phyloP scores from a whole-genome alignment of 2,113 vertebrate genomes.

The Gorilla gorilla region DNA sequence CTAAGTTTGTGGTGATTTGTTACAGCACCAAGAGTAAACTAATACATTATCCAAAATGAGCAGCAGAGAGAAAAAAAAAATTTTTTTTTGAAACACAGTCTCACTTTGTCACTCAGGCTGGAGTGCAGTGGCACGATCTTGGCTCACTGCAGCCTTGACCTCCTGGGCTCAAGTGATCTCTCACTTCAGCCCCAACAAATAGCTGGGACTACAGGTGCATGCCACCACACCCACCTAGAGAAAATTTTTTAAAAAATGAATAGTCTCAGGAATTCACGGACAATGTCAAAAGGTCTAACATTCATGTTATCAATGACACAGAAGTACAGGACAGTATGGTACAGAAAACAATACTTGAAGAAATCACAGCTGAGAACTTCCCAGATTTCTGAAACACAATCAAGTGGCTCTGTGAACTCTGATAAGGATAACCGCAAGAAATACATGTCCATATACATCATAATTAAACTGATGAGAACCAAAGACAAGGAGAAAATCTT shows the following conservation, averaged over 20 bases:
- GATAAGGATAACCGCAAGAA: neutral
- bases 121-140: too few relatives aligned
- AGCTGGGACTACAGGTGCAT: too few relatives aligned
- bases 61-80: neutral
- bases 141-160: too few relatives aligned
- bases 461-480: neutral
- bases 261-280: neutral
- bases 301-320: neutral
- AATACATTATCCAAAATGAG: neutral
- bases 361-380: neutral
- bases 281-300: neutral
- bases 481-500: neutral
- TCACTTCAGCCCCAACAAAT: too few relatives aligned
- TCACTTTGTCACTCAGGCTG: too few relatives aligned
- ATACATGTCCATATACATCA: neutral
- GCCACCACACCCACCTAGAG: too few relatives aligned
- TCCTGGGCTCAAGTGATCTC: too few relatives aligned
- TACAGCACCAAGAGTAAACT: neutral
- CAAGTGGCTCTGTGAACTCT: neutral
- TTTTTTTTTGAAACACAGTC: too few relatives aligned
- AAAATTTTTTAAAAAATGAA: too few relatives aligned
- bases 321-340: neutral
- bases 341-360: neutral
- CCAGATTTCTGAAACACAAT: neutral
- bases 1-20: neutral